These are phyloP conservation scores for Heliothis peltigera DNA, from an alignment of 2,888 invertebrate genomes.

Conservation along the genomic window DNA sequence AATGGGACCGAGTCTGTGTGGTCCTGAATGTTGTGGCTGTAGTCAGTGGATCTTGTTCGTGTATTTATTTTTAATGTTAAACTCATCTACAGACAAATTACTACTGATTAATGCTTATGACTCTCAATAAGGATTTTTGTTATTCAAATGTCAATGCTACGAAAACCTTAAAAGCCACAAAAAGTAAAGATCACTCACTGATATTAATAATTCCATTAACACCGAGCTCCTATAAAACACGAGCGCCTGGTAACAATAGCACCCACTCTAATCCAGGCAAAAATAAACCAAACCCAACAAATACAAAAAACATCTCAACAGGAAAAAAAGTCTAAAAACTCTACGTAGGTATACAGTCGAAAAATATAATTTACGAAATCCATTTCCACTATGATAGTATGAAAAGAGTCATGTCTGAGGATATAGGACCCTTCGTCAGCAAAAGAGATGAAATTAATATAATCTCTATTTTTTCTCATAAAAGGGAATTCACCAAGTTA, in stretches of 20 bases:
- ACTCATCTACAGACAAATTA: no score
- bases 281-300: slow-evolving; percentile 28
- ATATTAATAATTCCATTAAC: slow-evolving; percentile 30
- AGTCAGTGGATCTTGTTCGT: background rate
- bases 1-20: slow-evolving; percentile 15
- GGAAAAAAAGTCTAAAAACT: slow-evolving; percentile 43
- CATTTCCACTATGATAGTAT: slow-evolving; percentile 58
- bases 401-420: slow-evolving; percentile 56
- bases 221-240: slow-evolving; percentile 4
- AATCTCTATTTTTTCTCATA: slow-evolving; percentile 57
- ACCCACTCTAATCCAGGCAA: slow-evolving; percentile 34
- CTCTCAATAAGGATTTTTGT: background rate
- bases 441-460: slow-evolving; percentile 63
- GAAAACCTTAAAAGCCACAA: background rate
- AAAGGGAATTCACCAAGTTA: slow-evolving; percentile 43
- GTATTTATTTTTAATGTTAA: background rate
- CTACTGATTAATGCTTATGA: no score
- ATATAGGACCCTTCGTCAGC: slow-evolving; percentile 56
- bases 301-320: slow-evolving; percentile 15
- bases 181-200: background rate
- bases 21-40: background rate
- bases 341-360: slow-evolving; percentile 17
- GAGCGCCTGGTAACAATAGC: slow-evolving; percentile 10
- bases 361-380: slow-evolving; percentile 54
- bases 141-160: background rate